Percentiles rank a stretch among this genome's conserved stretches.
phyloP scores from a whole-genome alignment of 1,140 invertebrate genomes.

The Pararge aegeria region DNA sequence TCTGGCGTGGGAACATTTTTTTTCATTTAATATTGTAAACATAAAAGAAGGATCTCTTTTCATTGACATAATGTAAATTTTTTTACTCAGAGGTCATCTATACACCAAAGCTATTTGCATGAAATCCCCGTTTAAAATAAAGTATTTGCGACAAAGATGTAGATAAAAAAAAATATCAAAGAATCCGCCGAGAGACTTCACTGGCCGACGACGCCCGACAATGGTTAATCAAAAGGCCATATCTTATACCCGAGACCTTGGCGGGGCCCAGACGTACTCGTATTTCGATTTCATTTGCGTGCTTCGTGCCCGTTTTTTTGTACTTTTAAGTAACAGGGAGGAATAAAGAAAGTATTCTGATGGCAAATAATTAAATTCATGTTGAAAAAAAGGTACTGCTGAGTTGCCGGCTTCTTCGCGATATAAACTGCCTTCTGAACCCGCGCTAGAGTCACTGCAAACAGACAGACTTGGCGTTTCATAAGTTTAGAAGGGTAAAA shows the following conservation, averaged over 20 bases:
- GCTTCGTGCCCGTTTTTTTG: slow-evolving; percentile 57
- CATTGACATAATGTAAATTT: not conserved
- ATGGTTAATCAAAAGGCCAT: slow-evolving; percentile 74
- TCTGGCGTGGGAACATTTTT: no score
- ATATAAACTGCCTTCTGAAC: no score
- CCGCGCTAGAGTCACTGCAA: no score
- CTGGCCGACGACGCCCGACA: slow-evolving; percentile 47
- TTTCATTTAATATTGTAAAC: no score
- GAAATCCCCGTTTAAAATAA: slow-evolving; percentile 36
- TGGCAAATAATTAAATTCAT: not conserved
- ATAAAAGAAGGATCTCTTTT: not conserved
- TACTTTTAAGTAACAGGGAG: not conserved
- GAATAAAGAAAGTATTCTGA: not conserved
- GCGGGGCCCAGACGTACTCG: slow-evolving; percentile 55
- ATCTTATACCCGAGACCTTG: slow-evolving; percentile 67
- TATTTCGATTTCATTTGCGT: slow-evolving; percentile 78
- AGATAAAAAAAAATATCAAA: slow-evolving; percentile 50
- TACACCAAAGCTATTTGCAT: slow-evolving; percentile 29
- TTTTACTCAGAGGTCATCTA: slow-evolving; percentile 9
- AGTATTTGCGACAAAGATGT: slow-evolving; percentile 40
- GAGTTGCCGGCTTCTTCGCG: no score
- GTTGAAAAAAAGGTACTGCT: not conserved
- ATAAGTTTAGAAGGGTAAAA: no score
- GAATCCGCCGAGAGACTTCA: slow-evolving; percentile 46
- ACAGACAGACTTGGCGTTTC: no score